Conservation (phyloP, 2,797 vertebrate species). For the Hafferia zeledoni region DNA sequence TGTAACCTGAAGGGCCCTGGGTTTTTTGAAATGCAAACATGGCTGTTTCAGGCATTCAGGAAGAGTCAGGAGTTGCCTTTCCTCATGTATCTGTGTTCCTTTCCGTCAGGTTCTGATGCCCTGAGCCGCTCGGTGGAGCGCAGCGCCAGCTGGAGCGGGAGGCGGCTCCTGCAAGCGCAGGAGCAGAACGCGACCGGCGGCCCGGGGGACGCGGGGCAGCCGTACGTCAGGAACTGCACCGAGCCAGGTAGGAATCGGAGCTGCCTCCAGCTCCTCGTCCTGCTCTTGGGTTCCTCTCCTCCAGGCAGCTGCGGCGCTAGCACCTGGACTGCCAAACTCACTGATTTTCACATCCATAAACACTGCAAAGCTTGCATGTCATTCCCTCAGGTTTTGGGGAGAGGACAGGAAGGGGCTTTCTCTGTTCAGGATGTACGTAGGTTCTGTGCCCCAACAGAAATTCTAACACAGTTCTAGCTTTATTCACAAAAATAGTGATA, state of each 20-base stretch:
- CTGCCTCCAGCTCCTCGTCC: not conserved
- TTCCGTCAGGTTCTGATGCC: slow-evolving; percentile 75
- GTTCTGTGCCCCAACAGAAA: not conserved
- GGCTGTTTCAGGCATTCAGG: not conserved
- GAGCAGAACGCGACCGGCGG: slow-evolving; percentile 76
- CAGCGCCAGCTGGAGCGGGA: slow-evolving; percentile 77
- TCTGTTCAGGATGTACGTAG: not conserved
- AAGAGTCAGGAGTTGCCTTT: not conserved
- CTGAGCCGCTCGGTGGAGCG: slow-evolving; percentile 68
- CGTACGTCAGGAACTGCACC: slow-evolving; percentile 85
- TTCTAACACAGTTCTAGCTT: not conserved
- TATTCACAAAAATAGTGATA: not conserved
- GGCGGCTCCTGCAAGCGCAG: slow-evolving; percentile 82
- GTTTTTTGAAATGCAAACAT: not conserved
- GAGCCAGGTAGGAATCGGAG: slow-evolving; percentile 82
- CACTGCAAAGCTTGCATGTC: not conserved
- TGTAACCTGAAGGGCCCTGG: fast-evolving
- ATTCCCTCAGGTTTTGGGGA: not conserved
- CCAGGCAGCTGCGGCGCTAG: not conserved
- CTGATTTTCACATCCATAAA: not conserved
- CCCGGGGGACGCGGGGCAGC: slow-evolving; percentile 67
- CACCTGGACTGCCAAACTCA: not conserved
- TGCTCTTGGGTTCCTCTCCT: not conserved
- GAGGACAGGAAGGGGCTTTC: not conserved
- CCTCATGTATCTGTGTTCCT: not conserved